phyloP scores from a whole-genome alignment of 2,797 vertebrate species.

The Rhynchotus rufescens region DNA sequence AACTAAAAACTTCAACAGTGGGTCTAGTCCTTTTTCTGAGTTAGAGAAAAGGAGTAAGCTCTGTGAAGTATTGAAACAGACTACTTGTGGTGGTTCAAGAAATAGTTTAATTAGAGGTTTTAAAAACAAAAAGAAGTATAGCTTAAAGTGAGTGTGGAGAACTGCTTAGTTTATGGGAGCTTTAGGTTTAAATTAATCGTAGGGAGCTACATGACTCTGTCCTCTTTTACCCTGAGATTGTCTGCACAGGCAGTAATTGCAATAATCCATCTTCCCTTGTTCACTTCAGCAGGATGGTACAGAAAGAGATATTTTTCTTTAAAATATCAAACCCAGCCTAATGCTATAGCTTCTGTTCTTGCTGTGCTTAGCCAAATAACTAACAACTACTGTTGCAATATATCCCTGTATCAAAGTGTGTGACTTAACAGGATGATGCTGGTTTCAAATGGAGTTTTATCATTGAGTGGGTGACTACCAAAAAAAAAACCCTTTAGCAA shows the following conservation, averaged over 20 bases:
- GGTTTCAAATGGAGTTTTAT: not conserved
- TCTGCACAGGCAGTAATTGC: not conserved
- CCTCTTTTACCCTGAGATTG: not conserved
- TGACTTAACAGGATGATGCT: not conserved
- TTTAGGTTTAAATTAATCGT: not conserved
- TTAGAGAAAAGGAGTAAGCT: not conserved
- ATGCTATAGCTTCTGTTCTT: not conserved
- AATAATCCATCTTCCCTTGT: not conserved
- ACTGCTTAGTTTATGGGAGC: not conserved
- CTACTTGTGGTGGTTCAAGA: not conserved
- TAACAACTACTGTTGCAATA: not conserved
- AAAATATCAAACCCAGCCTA: not conserved
- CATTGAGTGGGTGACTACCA: not conserved
- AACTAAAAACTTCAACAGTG: not conserved
- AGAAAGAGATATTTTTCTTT: not conserved
- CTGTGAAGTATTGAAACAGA: not conserved
- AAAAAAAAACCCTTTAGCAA: not conserved
- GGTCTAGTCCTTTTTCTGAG: not conserved
- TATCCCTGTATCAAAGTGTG: not conserved
- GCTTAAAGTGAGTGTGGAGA: not conserved
- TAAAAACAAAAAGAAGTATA: not conserved
- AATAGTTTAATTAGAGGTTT: not conserved
- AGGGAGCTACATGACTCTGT: fast-evolving
- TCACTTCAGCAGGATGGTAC: fast-evolving
- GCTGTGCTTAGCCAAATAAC: not conserved